These are phyloP conservation scores for Zele albiditarsus DNA, from an alignment of 2,888 invertebrate species.

Conservation along the genomic window DNA sequence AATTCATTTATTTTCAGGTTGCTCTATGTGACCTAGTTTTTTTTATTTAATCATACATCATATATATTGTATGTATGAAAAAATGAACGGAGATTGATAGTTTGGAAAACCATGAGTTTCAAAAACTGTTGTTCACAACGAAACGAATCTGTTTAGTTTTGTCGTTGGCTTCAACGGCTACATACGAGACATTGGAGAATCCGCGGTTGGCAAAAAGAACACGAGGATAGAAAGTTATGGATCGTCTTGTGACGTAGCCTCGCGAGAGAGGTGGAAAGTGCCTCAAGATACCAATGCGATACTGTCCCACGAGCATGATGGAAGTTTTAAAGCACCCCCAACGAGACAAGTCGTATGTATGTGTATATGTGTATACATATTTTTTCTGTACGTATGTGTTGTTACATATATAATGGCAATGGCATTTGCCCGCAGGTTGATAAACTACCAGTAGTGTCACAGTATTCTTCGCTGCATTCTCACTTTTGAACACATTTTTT, in stretches of 20 bases:
- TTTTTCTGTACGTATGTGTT: not conserved
- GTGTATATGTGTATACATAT: not conserved
- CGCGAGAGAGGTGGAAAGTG: not conserved
- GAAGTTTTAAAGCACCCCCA: not conserved
- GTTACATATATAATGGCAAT: not conserved
- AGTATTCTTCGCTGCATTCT: too few relatives aligned
- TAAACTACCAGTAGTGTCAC: not conserved
- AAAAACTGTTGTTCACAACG: not conserved
- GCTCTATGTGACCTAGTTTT: not conserved
- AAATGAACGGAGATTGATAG: not conserved
- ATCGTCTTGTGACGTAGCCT: not conserved
- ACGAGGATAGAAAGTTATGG: not conserved
- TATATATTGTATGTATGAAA: not conserved
- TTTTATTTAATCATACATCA: not conserved
- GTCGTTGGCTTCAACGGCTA: not conserved
- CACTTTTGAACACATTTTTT: too few relatives aligned
- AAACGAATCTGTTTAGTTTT: not conserved
- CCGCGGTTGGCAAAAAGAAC: not conserved
- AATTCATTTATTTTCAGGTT: not conserved
- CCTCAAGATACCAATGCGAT: constrained; percentile 3
- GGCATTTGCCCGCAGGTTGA: not conserved
- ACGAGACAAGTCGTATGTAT: not conserved
- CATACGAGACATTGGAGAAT: constrained; percentile 14
- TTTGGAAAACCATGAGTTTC: not conserved
- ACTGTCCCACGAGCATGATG: constrained; percentile 11